Conservation (phyloP, 2,888 invertebrate genomes). For the Blera fallax region DNA sequence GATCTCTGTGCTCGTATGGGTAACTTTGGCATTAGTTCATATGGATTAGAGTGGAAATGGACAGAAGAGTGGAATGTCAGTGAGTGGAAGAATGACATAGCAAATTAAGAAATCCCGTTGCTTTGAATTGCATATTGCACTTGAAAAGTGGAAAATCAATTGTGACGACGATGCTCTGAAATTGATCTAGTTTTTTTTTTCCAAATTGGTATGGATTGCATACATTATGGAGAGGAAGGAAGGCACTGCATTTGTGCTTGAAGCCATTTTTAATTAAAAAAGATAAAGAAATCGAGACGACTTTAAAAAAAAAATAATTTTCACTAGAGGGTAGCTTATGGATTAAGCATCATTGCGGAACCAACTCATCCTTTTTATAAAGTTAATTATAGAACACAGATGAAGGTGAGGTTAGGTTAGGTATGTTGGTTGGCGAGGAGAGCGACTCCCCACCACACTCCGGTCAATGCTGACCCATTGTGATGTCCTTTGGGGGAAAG, state of each 20-base stretch:
- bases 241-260: neutral
- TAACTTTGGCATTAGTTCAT: slow-evolving; percentile 14
- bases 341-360: no score
- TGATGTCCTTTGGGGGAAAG: no score
- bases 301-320: no score
- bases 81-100: slow-evolving; percentile 36
- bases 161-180: neutral
- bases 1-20: slow-evolving; percentile 12
- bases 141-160: slow-evolving; percentile 15
- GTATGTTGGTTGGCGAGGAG: no score
- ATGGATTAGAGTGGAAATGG: slow-evolving; percentile 19
- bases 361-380: no score
- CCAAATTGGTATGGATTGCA: neutral
- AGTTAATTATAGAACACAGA: no score
- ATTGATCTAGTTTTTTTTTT: neutral
- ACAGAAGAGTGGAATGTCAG: slow-evolving; percentile 19
- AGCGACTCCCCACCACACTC: no score
- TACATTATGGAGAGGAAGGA: neutral
- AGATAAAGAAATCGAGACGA: no score
- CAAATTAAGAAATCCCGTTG: slow-evolving; percentile 20
- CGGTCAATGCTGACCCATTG: no score
- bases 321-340: no score
- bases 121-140: slow-evolving; percentile 14
- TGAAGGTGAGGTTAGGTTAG: no score
- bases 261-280: no score